These are phyloP conservation scores for Columba guinea DNA, from an alignment of 2,797 vertebrate genomes.

Conservation along the genomic window DNA sequence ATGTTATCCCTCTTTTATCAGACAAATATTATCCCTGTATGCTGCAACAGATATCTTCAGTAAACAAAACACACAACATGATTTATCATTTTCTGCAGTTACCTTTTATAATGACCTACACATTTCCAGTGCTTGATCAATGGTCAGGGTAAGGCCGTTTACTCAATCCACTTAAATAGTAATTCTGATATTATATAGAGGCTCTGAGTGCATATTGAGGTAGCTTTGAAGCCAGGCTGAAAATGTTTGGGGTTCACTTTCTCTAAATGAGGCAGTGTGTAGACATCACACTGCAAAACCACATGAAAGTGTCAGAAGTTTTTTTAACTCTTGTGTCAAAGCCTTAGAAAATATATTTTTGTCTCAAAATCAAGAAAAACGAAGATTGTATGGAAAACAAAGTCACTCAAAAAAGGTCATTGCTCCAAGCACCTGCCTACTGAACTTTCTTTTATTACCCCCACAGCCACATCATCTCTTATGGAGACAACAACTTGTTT, in stretches of 20 bases:
- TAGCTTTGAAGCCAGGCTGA: neutral
- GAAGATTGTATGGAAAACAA: neutral
- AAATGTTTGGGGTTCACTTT: neutral
- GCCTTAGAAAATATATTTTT: neutral
- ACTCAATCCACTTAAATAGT: neutral
- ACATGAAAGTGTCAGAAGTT: neutral
- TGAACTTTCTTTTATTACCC: neutral
- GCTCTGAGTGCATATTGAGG: neutral
- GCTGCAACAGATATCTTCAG: neutral
- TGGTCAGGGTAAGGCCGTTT: neutral
- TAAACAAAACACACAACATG: neutral
- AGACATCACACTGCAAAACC: neutral
- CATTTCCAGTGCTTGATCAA: neutral
- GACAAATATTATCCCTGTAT: neutral
- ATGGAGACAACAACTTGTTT: neutral
- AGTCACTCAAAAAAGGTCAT: neutral
- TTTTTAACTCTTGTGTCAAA: neutral
- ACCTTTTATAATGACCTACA: neutral
- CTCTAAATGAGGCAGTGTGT: accelerated
- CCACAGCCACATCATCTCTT: neutral
- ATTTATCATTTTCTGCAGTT: neutral
- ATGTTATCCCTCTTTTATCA: neutral
- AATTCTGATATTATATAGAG: neutral
- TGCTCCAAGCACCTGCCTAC: neutral
- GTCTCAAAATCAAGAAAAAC: neutral